Percentiles rank a stretch among this genome's conserved stretches.
Evolutionary conservation across 2,888 invertebrate genomes (phyloP).

Genomic region (Helobdella robusta): DNA sequence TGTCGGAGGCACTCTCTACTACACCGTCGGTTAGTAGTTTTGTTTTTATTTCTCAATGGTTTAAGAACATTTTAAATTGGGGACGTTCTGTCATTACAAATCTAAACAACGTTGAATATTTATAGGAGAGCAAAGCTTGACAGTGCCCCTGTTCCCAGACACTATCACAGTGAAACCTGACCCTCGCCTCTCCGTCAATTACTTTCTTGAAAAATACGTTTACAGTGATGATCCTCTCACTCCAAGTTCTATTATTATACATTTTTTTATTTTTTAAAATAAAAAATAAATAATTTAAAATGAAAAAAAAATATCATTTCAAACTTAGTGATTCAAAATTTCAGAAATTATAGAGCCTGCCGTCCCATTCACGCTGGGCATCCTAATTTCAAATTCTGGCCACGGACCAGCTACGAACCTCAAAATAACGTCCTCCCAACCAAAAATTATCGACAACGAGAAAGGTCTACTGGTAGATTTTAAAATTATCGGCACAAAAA

Average conservation of each 20-base stretch:
- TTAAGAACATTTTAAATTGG: no score
- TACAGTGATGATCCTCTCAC: slow-evolving; percentile 39
- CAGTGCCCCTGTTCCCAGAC: slow-evolving; percentile 37
- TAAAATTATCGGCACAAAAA: slow-evolving; percentile 36
- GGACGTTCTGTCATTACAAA: no score
- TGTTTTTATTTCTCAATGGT: no score
- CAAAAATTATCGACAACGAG: slow-evolving; percentile 39
- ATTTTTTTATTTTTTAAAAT: not conserved
- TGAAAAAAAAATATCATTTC: no score
- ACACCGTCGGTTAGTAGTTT: no score
- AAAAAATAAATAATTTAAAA: no score
- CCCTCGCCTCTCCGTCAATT: slow-evolving; percentile 36
- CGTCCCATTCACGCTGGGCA: slow-evolving; percentile 38
- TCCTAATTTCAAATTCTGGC: slow-evolving; percentile 36
- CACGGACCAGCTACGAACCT: slow-evolving; percentile 36
- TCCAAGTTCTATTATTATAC: slow-evolving; percentile 11
- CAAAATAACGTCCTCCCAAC: slow-evolving; percentile 38
- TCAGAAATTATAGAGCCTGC: slow-evolving; percentile 34
- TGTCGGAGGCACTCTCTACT: slow-evolving; percentile 38
- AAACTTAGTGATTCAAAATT: no score
- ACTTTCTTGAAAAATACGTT: slow-evolving; percentile 39
- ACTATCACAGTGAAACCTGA: slow-evolving; percentile 39
- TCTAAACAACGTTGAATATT: no score
- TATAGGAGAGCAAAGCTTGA: slow-evolving; percentile 35
- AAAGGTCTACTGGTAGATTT: slow-evolving; percentile 38